These are phyloP conservation scores for Larimichthys crocea DNA, from an alignment of 2,113 vertebrate genomes.

Conservation along the genomic window DNA sequence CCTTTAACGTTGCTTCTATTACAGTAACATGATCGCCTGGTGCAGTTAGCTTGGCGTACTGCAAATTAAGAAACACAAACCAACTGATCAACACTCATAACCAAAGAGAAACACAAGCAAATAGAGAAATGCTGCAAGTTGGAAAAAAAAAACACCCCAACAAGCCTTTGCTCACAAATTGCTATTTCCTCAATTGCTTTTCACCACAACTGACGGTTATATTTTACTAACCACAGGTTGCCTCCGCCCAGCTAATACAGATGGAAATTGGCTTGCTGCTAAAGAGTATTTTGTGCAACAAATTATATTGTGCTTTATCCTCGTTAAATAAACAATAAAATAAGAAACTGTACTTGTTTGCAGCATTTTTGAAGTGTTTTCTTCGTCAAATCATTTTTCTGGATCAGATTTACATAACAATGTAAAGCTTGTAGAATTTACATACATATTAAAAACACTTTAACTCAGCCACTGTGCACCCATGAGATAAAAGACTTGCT, in stretches of 20 bases:
- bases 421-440: neutral
- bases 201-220: neutral
- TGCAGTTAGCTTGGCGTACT: neutral
- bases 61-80: neutral
- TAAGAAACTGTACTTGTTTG: no score
- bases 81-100: no score
- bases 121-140: neutral
- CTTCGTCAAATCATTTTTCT: neutral
- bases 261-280: neutral
- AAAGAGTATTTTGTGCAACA: no score
- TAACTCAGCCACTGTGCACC: neutral
- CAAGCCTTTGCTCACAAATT: neutral
- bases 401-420: neutral
- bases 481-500: conserved; percentile 10
- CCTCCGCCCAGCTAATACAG: neutral
- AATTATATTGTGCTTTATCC: no score
- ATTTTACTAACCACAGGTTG: neutral
- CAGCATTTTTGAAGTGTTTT: no score
- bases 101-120: neutral
- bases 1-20: neutral
- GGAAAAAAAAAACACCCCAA: no score
- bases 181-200: neutral
- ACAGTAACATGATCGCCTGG: neutral
- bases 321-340: no score
- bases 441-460: neutral